These are phyloP conservation scores for Polylopha cassiicola DNA, from an alignment of 2,888 invertebrate genomes.

Conservation along the genomic window DNA sequence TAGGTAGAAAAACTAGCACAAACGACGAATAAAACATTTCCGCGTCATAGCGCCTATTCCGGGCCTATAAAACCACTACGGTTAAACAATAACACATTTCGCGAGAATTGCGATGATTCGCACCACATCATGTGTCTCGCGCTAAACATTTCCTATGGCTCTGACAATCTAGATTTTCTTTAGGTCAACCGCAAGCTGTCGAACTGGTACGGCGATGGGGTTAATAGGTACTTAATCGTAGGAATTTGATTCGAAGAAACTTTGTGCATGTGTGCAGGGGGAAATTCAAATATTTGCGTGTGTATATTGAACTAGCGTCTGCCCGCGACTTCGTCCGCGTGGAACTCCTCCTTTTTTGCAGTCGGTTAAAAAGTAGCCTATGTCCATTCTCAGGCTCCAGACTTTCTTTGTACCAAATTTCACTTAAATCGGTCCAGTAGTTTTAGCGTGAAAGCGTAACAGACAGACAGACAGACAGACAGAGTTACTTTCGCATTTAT, in stretches of 20 bases:
- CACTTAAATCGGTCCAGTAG: too few species aligned
- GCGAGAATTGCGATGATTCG: conserved; percentile 42
- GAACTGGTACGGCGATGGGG: conserved; percentile 13
- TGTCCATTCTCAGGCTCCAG: too few species aligned
- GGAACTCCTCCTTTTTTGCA: too few species aligned
- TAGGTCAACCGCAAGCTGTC: conserved; percentile 32
- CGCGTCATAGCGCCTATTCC: conserved; percentile 11
- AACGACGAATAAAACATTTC: conserved; percentile 18
- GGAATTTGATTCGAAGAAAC: conserved; percentile 1
- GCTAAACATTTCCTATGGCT: conserved; percentile 14
- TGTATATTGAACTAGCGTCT: too few species aligned
- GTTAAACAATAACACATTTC: conserved; percentile 66
- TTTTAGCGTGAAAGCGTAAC: too few species aligned
- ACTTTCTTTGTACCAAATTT: too few species aligned
- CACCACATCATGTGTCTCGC: conserved; percentile 30
- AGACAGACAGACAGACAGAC: too few species aligned
- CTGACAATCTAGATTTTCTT: conserved; percentile 29
- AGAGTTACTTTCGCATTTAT: too few species aligned
- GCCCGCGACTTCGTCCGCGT: too few species aligned
- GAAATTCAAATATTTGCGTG: too few species aligned
- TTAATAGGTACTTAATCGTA: conserved; percentile 19
- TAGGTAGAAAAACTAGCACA: conserved; percentile 7
- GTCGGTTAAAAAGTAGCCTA: too few species aligned
- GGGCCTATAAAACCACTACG: conserved; percentile 43
- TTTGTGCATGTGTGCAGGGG: too few species aligned